Conservation (phyloP, 2,797 vertebrate species). For the Petrocephalus sullivani region DNA sequence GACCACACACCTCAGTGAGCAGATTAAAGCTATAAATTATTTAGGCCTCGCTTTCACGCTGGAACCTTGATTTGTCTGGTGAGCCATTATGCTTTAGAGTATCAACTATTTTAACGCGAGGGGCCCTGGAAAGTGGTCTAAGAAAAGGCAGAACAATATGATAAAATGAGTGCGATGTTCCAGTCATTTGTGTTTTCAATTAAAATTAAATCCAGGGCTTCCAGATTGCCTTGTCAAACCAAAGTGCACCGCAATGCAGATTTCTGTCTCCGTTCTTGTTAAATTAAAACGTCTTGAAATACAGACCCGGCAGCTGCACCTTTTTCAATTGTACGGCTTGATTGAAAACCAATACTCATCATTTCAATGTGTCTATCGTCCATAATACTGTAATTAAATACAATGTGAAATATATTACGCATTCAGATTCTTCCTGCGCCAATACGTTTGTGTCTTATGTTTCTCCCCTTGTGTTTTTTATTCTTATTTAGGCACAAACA, state of each 20-base stretch:
- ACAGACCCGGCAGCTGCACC: neutral
- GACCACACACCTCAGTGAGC: constrained; percentile 99
- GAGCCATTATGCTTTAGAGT: constrained; percentile 90
- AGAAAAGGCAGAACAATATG: constrained; percentile 45
- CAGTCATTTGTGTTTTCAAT: constrained; percentile 48
- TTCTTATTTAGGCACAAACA: neutral
- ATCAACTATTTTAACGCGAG: constrained; percentile 80
- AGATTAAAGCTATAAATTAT: constrained; percentile 99
- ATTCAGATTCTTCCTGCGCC: neutral
- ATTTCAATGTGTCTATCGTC: constrained; percentile 5
- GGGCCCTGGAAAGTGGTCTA: constrained; percentile 57
- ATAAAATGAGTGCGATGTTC: constrained; percentile 37
- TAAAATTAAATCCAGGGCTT: constrained; percentile 40
- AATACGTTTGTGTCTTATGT: neutral
- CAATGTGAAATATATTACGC: neutral
- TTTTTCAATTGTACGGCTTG: constrained; percentile 9
- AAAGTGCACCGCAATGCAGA: constrained; percentile 21
- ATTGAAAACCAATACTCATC: constrained; percentile 8
- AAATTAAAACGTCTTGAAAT: constrained; percentile 15
- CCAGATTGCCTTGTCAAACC: constrained; percentile 38
- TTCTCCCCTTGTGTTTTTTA: neutral
- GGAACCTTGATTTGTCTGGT: constrained; percentile 91
- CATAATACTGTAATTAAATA: constrained; percentile 11
- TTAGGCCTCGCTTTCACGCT: constrained; percentile 89
- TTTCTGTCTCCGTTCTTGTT: neutral